A percentile compares a stretch with the other conserved stretches of the same genome.
Evolutionary conservation across 92 coral and sea anemone genomes (phyloP).

Genomic region (Parazoanthus atlanticus): DNA sequence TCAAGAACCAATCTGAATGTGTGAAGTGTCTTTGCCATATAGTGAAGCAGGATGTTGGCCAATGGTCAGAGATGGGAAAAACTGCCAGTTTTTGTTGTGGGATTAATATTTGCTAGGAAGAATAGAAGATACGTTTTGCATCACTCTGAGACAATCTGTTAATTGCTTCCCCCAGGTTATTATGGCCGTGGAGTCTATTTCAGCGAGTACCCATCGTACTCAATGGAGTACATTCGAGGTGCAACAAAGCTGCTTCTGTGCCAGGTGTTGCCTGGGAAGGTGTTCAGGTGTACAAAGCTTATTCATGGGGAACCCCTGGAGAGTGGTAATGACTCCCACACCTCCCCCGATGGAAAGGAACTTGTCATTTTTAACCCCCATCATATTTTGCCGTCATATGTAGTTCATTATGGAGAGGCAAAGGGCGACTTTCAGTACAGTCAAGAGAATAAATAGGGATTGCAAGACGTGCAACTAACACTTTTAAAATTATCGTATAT

Average conservation of each 20-base stretch:
- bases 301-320: conserved; percentile 83
- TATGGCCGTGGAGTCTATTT: conserved; percentile 87
- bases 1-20: no score
- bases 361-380: conserved; percentile 79
- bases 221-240: conserved; percentile 84
- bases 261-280: conserved; percentile 86
- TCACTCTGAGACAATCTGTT: not conserved
- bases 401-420: conserved; percentile 82
- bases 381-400: conserved; percentile 77
- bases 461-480: not conserved
- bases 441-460: not conserved
- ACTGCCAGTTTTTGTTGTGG: no score
- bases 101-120: no score
- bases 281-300: conserved; percentile 69
- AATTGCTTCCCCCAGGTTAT: conserved; percentile 39
- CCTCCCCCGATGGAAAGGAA: conserved; percentile 91
- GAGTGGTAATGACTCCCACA: conserved; percentile 75
- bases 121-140: not conserved
- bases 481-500: not conserved
- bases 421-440: conserved; percentile 69
- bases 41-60: no score
- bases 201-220: conserved; percentile 87
- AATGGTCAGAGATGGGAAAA: no score
- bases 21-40: no score
- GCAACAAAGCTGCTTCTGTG: conserved; percentile 82